Conservation (phyloP, 2,797 vertebrate species). For the Bradypodion pumilum region DNA sequence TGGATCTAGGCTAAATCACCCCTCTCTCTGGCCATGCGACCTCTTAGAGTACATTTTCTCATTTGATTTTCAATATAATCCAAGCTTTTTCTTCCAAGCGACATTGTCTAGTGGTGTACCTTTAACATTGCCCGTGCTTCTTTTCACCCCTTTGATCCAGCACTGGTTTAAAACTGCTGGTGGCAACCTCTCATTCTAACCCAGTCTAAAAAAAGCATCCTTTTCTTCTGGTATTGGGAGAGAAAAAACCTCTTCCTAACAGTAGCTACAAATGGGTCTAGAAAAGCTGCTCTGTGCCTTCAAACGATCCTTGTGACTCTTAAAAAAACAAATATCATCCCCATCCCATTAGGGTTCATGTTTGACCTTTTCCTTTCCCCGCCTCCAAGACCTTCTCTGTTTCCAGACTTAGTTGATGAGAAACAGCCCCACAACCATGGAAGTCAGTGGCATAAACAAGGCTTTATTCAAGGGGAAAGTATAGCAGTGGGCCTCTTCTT, state of each 20-base stretch:
- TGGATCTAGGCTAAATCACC: neutral
- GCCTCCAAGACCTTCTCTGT: neutral
- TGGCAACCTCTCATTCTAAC: conserved; percentile 11
- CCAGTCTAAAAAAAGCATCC: conserved; percentile 9
- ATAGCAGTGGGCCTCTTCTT: neutral
- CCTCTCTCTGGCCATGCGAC: neutral
- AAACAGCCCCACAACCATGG: neutral
- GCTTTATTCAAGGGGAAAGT: neutral
- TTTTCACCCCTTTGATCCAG: neutral
- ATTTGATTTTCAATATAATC: neutral
- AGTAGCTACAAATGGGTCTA: neutral
- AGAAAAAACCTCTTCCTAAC: neutral
- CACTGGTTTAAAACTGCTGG: conserved; percentile 2
- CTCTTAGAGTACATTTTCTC: neutral
- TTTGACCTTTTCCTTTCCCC: neutral
- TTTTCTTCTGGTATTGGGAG: neutral
- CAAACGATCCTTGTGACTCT: conserved; percentile 1
- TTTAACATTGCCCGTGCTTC: neutral
- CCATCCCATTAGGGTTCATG: neutral
- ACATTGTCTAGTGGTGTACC: neutral
- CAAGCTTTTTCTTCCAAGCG: neutral
- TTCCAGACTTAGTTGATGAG: neutral
- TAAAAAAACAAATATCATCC: neutral
- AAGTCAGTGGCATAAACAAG: neutral
- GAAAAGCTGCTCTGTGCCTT: conserved; percentile 3